These are phyloP conservation scores for Heteromurus nitidus DNA, from an alignment of 2,888 invertebrate genomes.

Conservation along the genomic window DNA sequence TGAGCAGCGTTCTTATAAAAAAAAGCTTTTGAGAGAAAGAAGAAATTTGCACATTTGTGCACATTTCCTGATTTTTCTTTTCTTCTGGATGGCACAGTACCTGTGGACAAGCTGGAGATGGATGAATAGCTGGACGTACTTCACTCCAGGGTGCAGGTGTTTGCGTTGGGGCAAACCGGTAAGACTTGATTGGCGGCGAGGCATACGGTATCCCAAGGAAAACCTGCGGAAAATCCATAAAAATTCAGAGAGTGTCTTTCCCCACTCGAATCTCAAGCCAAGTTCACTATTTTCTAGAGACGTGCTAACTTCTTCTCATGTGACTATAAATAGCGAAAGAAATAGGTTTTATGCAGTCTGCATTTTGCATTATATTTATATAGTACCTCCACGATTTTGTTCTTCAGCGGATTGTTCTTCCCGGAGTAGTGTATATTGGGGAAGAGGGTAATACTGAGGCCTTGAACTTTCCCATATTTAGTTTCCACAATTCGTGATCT, in stretches of 20 bases:
- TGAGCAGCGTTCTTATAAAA: too few species aligned
- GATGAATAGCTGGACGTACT: constrained; percentile 69
- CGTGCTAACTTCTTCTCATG: not conserved
- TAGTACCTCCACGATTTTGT: constrained; percentile 73
- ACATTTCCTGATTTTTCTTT: constrained; percentile 1
- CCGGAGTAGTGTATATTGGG: constrained; percentile 66
- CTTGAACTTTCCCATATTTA: constrained; percentile 79
- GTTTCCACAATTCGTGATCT: constrained; percentile 88
- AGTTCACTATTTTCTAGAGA: too few species aligned
- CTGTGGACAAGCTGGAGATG: constrained; percentile 73
- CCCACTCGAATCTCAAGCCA: too few species aligned
- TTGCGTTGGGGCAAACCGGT: constrained; percentile 72
- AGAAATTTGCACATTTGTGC: not conserved
- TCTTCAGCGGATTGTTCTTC: constrained; percentile 71
- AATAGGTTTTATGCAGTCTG: too few species aligned
- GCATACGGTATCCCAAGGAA: constrained; percentile 81
- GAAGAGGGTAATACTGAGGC: constrained; percentile 71
- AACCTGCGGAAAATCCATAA: constrained; percentile 78
- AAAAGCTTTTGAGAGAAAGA: not conserved
- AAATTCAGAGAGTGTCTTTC: not conserved
- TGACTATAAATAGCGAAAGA: constrained; percentile 1
- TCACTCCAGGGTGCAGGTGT: constrained; percentile 73
- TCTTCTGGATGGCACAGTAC: too few species aligned
- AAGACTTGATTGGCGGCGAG: constrained; percentile 71
- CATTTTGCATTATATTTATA: too few species aligned